Conservation (phyloP, 2,888 invertebrate species). For the Lasiommata megera region DNA sequence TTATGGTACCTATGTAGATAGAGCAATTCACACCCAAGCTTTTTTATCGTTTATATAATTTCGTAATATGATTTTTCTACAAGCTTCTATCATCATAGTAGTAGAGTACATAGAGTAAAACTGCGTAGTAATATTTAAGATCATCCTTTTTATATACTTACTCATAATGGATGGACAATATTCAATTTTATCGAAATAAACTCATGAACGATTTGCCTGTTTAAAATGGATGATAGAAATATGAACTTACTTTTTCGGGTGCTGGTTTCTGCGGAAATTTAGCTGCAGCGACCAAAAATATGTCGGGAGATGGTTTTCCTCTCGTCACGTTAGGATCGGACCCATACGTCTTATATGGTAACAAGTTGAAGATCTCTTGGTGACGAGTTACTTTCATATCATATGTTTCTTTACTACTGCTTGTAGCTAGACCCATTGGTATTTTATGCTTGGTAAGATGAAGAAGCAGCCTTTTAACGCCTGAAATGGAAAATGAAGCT, state of each 20-base stretch:
- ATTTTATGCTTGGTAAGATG: conserved; percentile 87
- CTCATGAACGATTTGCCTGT: too few relatives aligned
- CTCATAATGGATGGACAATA: too few relatives aligned
- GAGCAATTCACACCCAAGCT: too few relatives aligned
- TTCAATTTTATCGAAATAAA: too few relatives aligned
- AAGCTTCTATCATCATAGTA: too few relatives aligned
- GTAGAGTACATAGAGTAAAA: too few relatives aligned
- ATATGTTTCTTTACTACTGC: conserved; percentile 87
- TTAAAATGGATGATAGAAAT: too few relatives aligned
- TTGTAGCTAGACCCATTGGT: conserved; percentile 93
- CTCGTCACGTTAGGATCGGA: conserved; percentile 90
- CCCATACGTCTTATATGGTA: conserved; percentile 88
- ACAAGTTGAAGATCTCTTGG: conserved; percentile 84
- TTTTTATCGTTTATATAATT: too few relatives aligned
- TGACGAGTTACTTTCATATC: conserved; percentile 86
- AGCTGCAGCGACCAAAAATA: conserved; percentile 88
- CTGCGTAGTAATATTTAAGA: too few relatives aligned
- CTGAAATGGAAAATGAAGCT: conserved; percentile 68
- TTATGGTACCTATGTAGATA: too few relatives aligned
- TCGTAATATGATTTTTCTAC: too few relatives aligned
- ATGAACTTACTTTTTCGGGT: conserved; percentile 75
- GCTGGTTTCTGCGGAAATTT: conserved; percentile 86
- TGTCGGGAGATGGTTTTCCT: conserved; percentile 95
- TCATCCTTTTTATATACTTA: too few relatives aligned
- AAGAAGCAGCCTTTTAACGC: conserved; percentile 86